These are phyloP conservation scores for Perccottus glenii DNA, from an alignment of 2,113 vertebrate species.

Conservation along the genomic window DNA sequence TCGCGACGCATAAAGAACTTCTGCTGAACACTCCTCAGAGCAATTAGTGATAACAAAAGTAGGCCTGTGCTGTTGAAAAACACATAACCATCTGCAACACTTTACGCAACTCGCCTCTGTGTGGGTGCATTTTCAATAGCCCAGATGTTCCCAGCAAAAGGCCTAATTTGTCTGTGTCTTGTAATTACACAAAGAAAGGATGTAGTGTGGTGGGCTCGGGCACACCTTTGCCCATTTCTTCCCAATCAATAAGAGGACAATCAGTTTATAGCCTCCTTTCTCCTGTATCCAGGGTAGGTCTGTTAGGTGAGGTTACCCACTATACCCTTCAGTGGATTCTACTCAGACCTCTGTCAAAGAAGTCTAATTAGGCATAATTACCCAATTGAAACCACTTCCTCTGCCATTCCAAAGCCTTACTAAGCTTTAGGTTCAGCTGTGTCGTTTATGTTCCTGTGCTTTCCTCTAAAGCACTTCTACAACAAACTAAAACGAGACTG, in stretches of 20 bases:
- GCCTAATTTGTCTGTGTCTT: slow-evolving; percentile 22
- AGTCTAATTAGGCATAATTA: slow-evolving; percentile 15
- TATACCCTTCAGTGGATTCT: slow-evolving; percentile 13
- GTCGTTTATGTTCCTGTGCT: neutral
- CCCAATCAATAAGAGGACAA: slow-evolving; percentile 1
- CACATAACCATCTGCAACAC: slow-evolving; percentile 19
- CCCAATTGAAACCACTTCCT: neutral
- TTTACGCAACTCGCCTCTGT: slow-evolving; percentile 30
- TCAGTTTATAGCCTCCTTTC: neutral
- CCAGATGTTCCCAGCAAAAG: slow-evolving; percentile 30
- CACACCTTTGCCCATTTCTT: neutral
- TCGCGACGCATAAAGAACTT: slow-evolving; percentile 16
- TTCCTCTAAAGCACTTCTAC: neutral
- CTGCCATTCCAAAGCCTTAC: neutral
- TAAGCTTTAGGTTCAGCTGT: neutral
- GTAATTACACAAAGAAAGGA: neutral
- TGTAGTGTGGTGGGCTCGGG: slow-evolving; percentile 6
- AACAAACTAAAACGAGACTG: too few species aligned
- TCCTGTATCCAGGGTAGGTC: slow-evolving; percentile 4
- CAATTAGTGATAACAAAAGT: slow-evolving; percentile 40
- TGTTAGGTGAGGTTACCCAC: too few species aligned
- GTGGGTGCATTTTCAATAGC: slow-evolving; percentile 49
- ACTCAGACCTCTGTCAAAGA: slow-evolving; percentile 14
- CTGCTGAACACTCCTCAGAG: slow-evolving; percentile 14
- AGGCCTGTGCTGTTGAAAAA: slow-evolving; percentile 29